phyloP scores from a whole-genome alignment of 1,140 invertebrate genomes.

The Drosophila elegans region DNA sequence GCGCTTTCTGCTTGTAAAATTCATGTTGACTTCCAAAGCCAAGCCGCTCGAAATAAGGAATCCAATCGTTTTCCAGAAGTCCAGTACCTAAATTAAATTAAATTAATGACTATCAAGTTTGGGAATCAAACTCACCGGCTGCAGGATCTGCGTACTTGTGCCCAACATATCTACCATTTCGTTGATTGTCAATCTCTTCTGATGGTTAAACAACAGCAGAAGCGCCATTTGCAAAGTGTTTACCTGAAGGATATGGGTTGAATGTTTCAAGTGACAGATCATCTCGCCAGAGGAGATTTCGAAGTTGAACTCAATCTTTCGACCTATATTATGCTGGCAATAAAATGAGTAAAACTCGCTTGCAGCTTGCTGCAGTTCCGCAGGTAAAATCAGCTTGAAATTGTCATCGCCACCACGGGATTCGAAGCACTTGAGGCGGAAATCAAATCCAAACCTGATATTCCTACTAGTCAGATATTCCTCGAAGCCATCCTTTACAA shows the following conservation, averaged over 20 bases:
- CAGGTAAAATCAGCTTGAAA: conserved; percentile 3
- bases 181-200: not conserved
- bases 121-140: conserved; percentile 4
- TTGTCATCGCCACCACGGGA: not conserved
- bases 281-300: conserved; percentile 5
- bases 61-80: not conserved
- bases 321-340: accelerated
- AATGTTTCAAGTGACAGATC: not conserved
- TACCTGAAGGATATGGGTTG: not conserved
- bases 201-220: conserved; percentile 23
- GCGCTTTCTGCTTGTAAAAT: conserved; percentile 14
- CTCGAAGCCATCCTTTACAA: not conserved
- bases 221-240: conserved; percentile 26
- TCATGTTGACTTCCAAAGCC: conserved; percentile 1
- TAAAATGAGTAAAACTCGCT: not conserved
- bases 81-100: not conserved
- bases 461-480: not conserved
- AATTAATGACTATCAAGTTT: too few relatives aligned
- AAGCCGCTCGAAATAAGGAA: not conserved
- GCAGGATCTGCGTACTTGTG: not conserved
- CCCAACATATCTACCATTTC: not conserved
- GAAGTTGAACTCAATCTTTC: not conserved
- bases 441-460: conserved; percentile 5
- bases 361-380: conserved; percentile 4
- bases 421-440: conserved; percentile 4